A percentile compares a stretch with the other conserved stretches of the same genome.
phyloP scores from a whole-genome alignment of 2,113 vertebrate species.

The Ondatra zibethicus region DNA sequence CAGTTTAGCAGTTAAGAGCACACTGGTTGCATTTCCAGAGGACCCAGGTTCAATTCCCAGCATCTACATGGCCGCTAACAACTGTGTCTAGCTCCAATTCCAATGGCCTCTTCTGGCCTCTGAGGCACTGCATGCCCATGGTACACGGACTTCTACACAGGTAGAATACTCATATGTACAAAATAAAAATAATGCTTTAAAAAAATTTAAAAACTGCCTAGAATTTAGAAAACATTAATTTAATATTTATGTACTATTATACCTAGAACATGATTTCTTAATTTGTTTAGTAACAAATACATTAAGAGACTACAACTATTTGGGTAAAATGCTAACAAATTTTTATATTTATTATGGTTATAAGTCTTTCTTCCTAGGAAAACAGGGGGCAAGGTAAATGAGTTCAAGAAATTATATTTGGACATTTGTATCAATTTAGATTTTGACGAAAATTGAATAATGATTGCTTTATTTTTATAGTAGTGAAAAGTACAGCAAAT shows the following conservation, averaged over 20 bases:
- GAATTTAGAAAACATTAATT: not conserved
- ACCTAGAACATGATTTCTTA: not conserved
- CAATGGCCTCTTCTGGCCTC: not conserved
- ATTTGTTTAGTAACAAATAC: not conserved
- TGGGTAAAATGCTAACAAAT: not conserved
- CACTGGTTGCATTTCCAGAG: not conserved
- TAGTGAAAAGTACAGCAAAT: not conserved
- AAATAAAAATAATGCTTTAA: not conserved
- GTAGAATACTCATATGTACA: not conserved
- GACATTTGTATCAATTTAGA: not conserved
- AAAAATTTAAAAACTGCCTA: not conserved
- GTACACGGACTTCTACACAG: not conserved
- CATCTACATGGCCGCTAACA: not conserved
- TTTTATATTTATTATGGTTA: not conserved
- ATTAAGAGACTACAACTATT: not conserved
- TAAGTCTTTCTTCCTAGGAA: not conserved
- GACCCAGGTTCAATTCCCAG: not conserved
- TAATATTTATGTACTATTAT: not conserved
- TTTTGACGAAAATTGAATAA: not conserved
- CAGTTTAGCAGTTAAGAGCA: too few species aligned
- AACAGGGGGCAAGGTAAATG: not conserved
- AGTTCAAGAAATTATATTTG: not conserved
- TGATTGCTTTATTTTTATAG: not conserved
- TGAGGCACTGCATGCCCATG: not conserved
- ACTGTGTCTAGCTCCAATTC: not conserved